Conservation (phyloP, 2,113 vertebrate genomes). For the Lagopus muta region DNA sequence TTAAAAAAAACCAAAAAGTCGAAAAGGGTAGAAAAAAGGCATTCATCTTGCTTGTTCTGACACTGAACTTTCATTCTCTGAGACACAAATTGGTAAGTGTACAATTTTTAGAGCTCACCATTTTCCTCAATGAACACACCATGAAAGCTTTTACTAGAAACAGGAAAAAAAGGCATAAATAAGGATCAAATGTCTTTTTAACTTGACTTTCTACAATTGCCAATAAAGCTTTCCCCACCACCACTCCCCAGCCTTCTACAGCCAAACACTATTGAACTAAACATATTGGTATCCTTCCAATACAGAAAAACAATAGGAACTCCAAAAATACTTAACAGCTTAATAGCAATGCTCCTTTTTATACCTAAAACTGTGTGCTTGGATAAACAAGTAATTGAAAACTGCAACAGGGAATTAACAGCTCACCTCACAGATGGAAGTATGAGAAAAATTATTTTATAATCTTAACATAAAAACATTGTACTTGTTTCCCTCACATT, state of each 20-base stretch:
- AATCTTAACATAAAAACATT: not conserved
- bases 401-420: not conserved
- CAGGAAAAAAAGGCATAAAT: not conserved
- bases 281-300: not conserved
- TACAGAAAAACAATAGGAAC: not conserved
- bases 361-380: not conserved
- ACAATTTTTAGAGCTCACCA: not conserved
- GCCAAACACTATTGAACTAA: not conserved
- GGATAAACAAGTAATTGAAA: not conserved
- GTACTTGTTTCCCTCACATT: not conserved
- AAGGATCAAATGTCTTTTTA: not conserved
- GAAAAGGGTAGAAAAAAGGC: not conserved
- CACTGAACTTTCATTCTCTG: not conserved
- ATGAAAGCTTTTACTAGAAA: not conserved
- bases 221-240: not conserved
- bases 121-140: not conserved
- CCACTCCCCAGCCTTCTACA: not conserved
- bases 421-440: not conserved
- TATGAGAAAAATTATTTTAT: not conserved
- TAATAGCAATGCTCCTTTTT: not conserved
- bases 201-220: not conserved
- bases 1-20: not conserved
- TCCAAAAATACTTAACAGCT: not conserved
- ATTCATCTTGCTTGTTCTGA: not conserved
- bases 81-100: not conserved